Conservation (phyloP, 2,113 vertebrate genomes). For the Pedetes capensis region DNA sequence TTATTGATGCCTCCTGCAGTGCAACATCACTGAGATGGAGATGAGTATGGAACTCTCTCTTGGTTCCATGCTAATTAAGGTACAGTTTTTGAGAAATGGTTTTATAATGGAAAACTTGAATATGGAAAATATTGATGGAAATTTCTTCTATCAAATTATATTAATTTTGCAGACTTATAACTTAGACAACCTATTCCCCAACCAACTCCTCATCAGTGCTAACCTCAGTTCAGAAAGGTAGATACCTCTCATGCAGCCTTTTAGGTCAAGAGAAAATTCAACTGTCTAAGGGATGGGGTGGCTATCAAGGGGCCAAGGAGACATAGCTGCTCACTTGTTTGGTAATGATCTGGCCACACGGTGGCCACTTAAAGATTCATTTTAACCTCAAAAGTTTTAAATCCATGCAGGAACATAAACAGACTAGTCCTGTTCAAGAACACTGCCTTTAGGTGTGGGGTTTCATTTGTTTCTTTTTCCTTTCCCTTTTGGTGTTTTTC, state of each 20-base stretch:
- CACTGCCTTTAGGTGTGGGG: neutral
- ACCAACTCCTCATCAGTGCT: neutral
- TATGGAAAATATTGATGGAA: neutral
- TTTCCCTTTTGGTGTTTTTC: neutral
- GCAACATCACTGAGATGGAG: neutral
- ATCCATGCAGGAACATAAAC: neutral
- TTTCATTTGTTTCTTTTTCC: neutral
- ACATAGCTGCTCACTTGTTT: neutral
- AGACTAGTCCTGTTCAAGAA: neutral
- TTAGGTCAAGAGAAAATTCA: neutral
- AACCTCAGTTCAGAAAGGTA: neutral
- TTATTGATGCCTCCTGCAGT: constrained; percentile 26
- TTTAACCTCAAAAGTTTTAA: neutral
- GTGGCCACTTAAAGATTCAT: neutral
- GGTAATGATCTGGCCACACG: neutral
- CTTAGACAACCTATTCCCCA: neutral
- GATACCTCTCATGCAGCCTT: neutral
- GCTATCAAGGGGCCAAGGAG: neutral
- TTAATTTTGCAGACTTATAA: neutral
- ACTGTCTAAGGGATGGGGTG: neutral
- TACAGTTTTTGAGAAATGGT: constrained; percentile 30
- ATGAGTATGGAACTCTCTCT: neutral
- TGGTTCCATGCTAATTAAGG: constrained; percentile 29
- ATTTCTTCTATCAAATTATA: neutral
- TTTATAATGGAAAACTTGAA: constrained; percentile 33